A percentile compares a stretch with the other conserved stretches of the same genome.
Conservation (phyloP, 2,888 invertebrate species). For the Baccha elongata region DNA sequence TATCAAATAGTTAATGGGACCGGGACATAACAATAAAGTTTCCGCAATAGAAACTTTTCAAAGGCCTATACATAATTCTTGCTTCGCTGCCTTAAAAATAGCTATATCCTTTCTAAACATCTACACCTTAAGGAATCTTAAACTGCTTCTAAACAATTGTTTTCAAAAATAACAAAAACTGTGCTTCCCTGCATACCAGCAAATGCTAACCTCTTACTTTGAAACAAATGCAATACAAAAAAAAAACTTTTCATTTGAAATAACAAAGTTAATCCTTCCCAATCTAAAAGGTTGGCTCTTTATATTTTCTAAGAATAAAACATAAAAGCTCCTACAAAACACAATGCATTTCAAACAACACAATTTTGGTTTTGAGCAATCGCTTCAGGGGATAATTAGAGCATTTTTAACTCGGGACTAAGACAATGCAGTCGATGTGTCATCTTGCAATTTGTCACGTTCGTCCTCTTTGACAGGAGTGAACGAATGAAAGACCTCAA, state of each 20-base stretch:
- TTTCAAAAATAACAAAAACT: background rate
- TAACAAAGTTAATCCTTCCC: slow-evolving; percentile 26
- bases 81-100: no score
- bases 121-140: no score
- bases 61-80: no score
- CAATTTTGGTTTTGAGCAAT: slow-evolving; percentile 29
- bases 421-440: slow-evolving; percentile 78
- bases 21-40: no score
- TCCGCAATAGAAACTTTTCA: no score
- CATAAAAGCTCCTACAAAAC: slow-evolving; percentile 22
- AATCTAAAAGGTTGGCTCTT: slow-evolving; percentile 28
- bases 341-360: slow-evolving; percentile 26
- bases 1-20: no score
- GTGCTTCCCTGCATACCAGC: background rate
- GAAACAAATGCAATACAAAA: no score
- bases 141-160: background rate
- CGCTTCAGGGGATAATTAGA: slow-evolving; percentile 67
- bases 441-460: slow-evolving; percentile 82
- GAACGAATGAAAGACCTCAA: slow-evolving; percentile 37
- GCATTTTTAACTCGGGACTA: slow-evolving; percentile 33
- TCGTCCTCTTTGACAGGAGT: slow-evolving; percentile 77
- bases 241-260: no score
- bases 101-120: no score
- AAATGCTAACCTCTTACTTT: slow-evolving; percentile 1
- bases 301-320: slow-evolving; percentile 16